Evolutionary conservation across 2,888 invertebrate species (phyloP).

Genomic region (Caprella mutica): DNA sequence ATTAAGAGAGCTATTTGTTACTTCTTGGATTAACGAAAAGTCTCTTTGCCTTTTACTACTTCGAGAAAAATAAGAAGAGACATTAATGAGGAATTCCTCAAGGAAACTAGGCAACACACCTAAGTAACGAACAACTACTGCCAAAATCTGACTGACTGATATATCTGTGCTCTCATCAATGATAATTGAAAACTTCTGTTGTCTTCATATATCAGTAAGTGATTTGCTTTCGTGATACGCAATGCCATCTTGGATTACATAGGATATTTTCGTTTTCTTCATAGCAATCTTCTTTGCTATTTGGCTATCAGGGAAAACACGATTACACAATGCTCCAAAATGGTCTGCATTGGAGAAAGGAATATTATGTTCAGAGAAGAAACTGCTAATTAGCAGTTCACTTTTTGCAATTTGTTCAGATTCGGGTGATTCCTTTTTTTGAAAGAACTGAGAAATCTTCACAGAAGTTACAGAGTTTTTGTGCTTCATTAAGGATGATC

Average conservation of each 20-base stretch:
- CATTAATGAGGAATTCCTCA: not conserved
- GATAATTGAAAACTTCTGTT: conserved; percentile 12
- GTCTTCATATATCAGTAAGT: not conserved
- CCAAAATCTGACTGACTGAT: conserved; percentile 12
- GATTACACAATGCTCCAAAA: not conserved
- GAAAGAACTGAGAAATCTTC: no score
- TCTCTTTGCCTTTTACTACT: conserved; percentile 5
- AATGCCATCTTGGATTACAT: conserved; percentile 4
- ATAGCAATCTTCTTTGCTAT: not conserved
- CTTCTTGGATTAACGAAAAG: conserved; percentile 7
- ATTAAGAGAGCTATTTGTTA: not conserved
- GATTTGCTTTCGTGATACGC: not conserved
- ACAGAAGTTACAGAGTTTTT: not conserved
- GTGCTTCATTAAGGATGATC: not conserved
- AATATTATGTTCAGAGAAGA: not conserved
- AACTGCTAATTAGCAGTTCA: not conserved
- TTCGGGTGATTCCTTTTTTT: no score
- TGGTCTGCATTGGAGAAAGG: conserved; percentile 1
- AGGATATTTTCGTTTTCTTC: not conserved
- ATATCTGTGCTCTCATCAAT: conserved; percentile 12
- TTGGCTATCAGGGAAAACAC: not conserved
- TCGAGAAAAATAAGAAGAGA: conserved; percentile 2
- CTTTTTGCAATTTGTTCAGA: not conserved
- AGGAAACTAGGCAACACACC: conserved; percentile 4
- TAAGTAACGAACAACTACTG: conserved; percentile 12